A percentile compares a stretch with the other conserved stretches of the same genome.
Evolutionary conservation across 2,888 invertebrate species (phyloP).

Genomic region (Mesorhabditis belari): DNA sequence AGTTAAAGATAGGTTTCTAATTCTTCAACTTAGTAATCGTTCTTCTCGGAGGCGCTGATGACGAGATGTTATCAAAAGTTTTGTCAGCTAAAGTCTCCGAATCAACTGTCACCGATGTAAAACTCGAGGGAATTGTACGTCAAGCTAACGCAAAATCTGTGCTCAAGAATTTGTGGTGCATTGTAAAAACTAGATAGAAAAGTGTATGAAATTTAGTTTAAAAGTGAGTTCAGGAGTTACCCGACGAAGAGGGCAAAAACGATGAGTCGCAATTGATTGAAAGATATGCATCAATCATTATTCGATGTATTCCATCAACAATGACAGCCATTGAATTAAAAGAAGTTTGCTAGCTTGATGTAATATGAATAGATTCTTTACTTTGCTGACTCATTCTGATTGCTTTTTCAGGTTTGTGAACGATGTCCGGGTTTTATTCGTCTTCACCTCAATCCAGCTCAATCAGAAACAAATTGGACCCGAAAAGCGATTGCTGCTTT

Average conservation of each 20-base stretch:
- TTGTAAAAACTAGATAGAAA: conserved; percentile 2
- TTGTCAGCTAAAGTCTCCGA: conserved; percentile 55
- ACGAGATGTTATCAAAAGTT: conserved; percentile 78
- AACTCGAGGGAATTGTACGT: conserved; percentile 19
- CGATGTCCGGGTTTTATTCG: conserved; percentile 81
- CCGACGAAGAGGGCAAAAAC: not conserved
- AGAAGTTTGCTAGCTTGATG: conserved; percentile 81
- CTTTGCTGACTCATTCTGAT: too few relatives aligned
- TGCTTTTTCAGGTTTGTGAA: conserved; percentile 74
- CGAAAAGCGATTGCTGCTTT: not conserved
- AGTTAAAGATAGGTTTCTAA: too few relatives aligned
- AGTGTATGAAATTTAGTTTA: not conserved
- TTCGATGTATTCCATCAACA: conserved; percentile 87
- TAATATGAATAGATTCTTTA: too few relatives aligned
- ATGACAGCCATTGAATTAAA: conserved; percentile 95
- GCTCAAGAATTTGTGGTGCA: too few relatives aligned
- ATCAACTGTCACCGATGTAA: conserved; percentile 34
- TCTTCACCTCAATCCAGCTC: conserved; percentile 91
- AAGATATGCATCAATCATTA: conserved; percentile 66
- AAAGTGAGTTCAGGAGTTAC: not conserved
- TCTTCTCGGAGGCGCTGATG: conserved; percentile 69
- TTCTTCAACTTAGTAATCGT: not conserved
- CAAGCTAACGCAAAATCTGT: conserved; percentile 5
- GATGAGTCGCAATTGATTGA: conserved; percentile 1
- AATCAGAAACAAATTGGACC: conserved; percentile 55